Conservation (phyloP, 1,140 invertebrate genomes). For the Macrobrachium nipponense region DNA sequence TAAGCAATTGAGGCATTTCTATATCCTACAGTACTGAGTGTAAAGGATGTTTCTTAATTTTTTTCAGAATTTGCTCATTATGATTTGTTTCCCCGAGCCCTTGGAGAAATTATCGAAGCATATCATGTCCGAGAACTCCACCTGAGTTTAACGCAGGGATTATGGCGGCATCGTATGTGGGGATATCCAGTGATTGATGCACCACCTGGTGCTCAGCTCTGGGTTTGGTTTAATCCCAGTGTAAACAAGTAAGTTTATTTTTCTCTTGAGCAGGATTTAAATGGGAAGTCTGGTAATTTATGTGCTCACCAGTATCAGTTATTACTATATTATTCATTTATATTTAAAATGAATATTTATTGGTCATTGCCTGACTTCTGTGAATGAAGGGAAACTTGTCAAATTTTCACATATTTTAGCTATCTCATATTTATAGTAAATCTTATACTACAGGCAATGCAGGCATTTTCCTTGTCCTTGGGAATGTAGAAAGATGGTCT, state of each 20-base stretch:
- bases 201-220: conserved; percentile 91
- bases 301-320: too few relatives aligned
- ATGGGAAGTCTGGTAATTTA: too few relatives aligned
- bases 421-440: too few relatives aligned
- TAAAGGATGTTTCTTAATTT: conserved; percentile 26
- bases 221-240: conserved; percentile 86
- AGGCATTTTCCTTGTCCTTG: too few relatives aligned
- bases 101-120: conserved; percentile 89
- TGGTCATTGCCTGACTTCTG: too few relatives aligned
- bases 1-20: conserved; percentile 7
- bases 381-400: too few relatives aligned
- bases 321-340: too few relatives aligned
- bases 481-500: too few relatives aligned
- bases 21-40: neutral
- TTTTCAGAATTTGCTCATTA: conserved; percentile 70
- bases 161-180: conserved; percentile 94
- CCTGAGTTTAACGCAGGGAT: conserved; percentile 89
- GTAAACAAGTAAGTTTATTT: conserved; percentile 69
- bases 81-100: conserved; percentile 86
- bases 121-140: conserved; percentile 92
- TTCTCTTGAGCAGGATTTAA: neutral
- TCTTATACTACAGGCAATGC: too few relatives aligned
- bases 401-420: too few relatives aligned
- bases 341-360: too few relatives aligned
- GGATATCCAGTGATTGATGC: conserved; percentile 88